phyloP scores from a whole-genome alignment of 2,113 vertebrate species.

The Prunella himalayana region DNA sequence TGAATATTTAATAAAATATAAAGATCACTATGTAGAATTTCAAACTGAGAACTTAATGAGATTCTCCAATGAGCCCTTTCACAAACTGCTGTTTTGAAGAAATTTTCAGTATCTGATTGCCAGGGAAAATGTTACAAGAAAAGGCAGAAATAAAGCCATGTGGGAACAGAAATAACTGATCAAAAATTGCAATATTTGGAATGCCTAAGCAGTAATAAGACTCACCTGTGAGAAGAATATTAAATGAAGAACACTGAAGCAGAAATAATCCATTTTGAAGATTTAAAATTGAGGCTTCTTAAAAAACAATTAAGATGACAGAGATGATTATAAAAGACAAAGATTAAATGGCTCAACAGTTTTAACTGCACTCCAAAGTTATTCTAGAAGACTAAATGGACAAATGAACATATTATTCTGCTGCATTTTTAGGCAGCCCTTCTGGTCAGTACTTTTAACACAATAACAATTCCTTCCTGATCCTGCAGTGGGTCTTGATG shows the following conservation, averaged over 20 bases:
- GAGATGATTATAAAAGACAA: background rate
- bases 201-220: background rate
- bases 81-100: background rate
- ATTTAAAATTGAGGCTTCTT: background rate
- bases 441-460: accelerated
- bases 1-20: background rate
- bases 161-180: background rate
- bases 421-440: background rate
- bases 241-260: background rate
- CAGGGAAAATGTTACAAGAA: background rate
- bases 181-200: background rate
- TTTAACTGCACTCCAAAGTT: background rate
- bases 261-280: background rate
- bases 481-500: background rate
- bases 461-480: background rate
- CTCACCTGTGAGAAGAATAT: background rate
- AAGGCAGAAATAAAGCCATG: background rate
- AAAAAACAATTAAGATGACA: background rate
- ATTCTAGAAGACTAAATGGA: background rate
- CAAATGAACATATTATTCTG: background rate
- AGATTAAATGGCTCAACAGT: background rate
- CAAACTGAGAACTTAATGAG: background rate
- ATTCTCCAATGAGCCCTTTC: background rate
- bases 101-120: background rate
- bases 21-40: background rate